Percentiles rank a stretch among this genome's conserved stretches.
phyloP scores from a whole-genome alignment of 2,113 vertebrate species.

The Tenebrosternarchus preto region DNA sequence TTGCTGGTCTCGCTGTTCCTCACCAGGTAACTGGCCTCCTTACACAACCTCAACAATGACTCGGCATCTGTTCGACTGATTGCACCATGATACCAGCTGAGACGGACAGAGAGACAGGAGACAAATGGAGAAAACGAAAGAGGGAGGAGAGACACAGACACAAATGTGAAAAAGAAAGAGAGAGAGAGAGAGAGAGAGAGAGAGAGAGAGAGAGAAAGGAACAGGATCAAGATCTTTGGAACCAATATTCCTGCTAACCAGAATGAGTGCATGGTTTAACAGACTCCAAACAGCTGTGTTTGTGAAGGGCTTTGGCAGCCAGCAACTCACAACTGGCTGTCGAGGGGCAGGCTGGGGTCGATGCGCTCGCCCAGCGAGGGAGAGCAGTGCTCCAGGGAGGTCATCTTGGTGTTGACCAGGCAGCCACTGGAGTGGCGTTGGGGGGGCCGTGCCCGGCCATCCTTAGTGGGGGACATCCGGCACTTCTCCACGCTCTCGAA shows the following conservation, averaged over 20 bases:
- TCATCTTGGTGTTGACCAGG: constrained; percentile 84
- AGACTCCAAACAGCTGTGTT: neutral
- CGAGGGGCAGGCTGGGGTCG: constrained; percentile 88
- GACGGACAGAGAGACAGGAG: neutral
- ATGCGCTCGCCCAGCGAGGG: constrained; percentile 87
- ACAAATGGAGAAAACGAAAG: neutral
- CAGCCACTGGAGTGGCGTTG: constrained; percentile 83
- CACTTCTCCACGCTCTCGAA: constrained; percentile 84
- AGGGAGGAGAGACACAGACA: no score
- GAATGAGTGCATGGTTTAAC: neutral
- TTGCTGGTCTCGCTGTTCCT: constrained; percentile 99
- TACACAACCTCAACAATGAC: constrained; percentile 91
- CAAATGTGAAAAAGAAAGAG: no score
- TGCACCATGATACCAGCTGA: constrained; percentile 97
- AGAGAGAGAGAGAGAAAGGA: neutral
- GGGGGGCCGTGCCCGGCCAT: constrained; percentile 82
- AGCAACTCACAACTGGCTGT: constrained; percentile 94
- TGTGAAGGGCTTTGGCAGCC: no score
- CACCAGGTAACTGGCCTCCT: constrained; percentile 97
- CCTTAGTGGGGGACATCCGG: constrained; percentile 83
- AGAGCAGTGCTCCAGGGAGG: constrained; percentile 78
- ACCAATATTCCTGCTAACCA: neutral
- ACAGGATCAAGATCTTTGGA: neutral
- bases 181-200: neutral
- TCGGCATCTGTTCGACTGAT: constrained; percentile 95